Evolutionary conservation across 1,140 invertebrate genomes (phyloP).

Genomic region (Orchesella cincta): DNA sequence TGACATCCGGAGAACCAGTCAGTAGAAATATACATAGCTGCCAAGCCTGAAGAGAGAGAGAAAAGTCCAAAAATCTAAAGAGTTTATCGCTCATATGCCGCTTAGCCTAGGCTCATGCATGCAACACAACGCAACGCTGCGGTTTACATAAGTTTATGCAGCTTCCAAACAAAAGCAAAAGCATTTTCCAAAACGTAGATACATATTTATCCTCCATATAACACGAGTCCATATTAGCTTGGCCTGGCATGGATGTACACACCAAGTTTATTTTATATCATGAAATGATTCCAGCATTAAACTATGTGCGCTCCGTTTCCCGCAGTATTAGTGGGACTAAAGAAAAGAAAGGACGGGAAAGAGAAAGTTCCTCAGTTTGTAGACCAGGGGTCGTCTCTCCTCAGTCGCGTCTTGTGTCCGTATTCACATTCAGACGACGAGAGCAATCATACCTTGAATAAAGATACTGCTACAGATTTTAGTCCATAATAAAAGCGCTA

Average conservation of each 20-base stretch:
- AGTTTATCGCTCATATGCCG: no score
- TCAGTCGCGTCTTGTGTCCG: no score
- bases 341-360: neutral
- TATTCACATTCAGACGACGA: no score
- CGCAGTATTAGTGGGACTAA: neutral
- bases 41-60: neutral
- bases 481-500: no score
- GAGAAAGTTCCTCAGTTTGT: conserved; percentile 7
- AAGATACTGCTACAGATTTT: no score
- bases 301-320: neutral
- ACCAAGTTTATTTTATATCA: neutral
- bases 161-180: neutral
- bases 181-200: neutral
- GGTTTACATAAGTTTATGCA: neutral
- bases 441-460: no score
- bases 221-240: neutral
- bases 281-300: neutral
- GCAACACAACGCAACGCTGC: neutral
- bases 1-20: neutral
- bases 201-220: neutral
- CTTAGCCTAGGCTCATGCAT: no score
- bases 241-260: neutral
- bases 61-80: neutral
- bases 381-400: conserved; percentile 21
- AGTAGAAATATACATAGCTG: neutral